Conservation (phyloP, 2,113 vertebrate genomes). For the Passer montanus region DNA sequence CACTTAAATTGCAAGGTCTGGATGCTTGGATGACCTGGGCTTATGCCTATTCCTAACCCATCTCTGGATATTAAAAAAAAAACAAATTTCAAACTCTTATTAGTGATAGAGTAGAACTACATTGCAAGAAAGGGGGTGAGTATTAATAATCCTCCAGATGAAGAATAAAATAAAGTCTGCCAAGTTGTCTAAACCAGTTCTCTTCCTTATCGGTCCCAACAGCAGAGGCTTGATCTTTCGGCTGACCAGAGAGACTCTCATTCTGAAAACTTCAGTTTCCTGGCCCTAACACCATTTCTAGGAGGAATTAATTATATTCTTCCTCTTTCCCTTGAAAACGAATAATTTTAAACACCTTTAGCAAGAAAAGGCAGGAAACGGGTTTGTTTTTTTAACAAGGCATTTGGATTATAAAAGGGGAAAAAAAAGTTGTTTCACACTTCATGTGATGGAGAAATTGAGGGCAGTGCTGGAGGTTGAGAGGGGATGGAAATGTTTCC, state of each 20-base stretch:
- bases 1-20: neutral
- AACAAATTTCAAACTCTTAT: neutral
- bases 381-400: neutral
- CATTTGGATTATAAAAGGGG: neutral
- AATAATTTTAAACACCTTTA: conserved; percentile 52
- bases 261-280: conserved; percentile 4
- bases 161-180: neutral
- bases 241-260: neutral
- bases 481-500: neutral
- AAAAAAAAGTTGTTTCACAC: conserved; percentile 12
- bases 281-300: neutral
- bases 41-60: neutral
- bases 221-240: neutral
- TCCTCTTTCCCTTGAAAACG: neutral
- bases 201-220: neutral
- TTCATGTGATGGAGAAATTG: neutral
- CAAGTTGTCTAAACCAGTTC: neutral
- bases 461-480: neutral
- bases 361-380: conserved; percentile 22
- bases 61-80: neutral
- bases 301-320: conserved; percentile 47
- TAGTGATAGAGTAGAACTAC: neutral
- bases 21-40: neutral
- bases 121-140: neutral
- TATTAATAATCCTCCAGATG: neutral